Percentiles rank a stretch among this genome's conserved stretches.
Conservation (phyloP, 2,113 vertebrate genomes). For the Dipodomys ordii region DNA sequence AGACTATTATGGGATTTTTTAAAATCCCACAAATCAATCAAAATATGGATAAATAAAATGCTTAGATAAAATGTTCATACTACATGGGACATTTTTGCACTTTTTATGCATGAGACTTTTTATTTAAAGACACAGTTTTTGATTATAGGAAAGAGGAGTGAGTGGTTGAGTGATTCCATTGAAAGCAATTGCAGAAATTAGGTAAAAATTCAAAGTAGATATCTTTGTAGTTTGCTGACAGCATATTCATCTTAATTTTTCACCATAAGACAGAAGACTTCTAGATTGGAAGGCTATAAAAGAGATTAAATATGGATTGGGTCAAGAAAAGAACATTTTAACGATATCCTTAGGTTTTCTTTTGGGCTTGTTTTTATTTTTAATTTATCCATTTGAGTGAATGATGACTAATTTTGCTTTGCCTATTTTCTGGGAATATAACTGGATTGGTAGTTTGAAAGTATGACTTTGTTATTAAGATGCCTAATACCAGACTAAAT, state of each 20-base stretch:
- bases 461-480: not conserved
- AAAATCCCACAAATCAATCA: not conserved
- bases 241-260: not conserved
- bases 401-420: not conserved
- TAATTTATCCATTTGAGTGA: not conserved
- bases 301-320: no score
- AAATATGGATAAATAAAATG: not conserved
- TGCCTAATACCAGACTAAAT: not conserved
- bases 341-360: no score
- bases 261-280: not conserved
- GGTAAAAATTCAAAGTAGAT: not conserved
- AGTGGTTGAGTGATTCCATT: not conserved
- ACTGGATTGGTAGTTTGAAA: not conserved
- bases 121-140: not conserved
- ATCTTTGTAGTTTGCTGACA: not conserved
- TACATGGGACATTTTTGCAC: not conserved
- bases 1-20: not conserved
- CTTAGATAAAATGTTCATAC: not conserved
- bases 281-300: not conserved
- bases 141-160: no score
- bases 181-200: not conserved
- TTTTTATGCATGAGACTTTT: not conserved
- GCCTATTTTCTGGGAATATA: not conserved
- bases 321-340: no score
- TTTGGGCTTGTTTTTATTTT: slow-evolving; percentile 42